Percentiles rank a stretch among this genome's conserved stretches.
These are phyloP conservation scores for Rhinopomastus cyanomelas DNA, from an alignment of 2,113 vertebrate genomes.

Conservation along the genomic window DNA sequence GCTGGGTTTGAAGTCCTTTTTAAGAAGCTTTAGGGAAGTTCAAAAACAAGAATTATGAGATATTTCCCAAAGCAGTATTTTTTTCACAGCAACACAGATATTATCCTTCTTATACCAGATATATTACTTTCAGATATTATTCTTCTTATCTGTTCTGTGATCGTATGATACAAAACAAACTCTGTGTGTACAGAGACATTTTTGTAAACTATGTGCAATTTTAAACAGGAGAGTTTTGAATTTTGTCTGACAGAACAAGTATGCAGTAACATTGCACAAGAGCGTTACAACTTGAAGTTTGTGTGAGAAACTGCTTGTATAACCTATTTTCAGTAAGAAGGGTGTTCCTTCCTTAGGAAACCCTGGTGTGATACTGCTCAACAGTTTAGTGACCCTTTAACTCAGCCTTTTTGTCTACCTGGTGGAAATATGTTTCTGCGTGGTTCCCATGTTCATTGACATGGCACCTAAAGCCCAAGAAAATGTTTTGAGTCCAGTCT, in stretches of 20 bases:
- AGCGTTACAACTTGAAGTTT: neutral
- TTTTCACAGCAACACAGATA: slow-evolving; percentile 6
- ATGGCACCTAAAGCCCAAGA: neutral
- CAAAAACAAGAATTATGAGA: neutral
- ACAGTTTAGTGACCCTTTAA: neutral
- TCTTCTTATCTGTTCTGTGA: too few relatives aligned
- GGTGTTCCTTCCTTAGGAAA: neutral
- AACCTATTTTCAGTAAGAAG: neutral
- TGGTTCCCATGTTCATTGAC: neutral
- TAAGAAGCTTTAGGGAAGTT: slow-evolving; percentile 15
- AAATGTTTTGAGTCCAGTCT: neutral
- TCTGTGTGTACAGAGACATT: neutral
- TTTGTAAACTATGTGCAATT: neutral
- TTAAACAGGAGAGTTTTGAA: neutral
- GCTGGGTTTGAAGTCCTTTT: slow-evolving; percentile 52
- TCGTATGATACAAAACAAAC: too few relatives aligned
- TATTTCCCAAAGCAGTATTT: neutral
- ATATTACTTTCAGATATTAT: neutral
- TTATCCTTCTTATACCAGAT: neutral
- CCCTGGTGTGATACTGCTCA: neutral
- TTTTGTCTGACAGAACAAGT: neutral
- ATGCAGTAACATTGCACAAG: slow-evolving; percentile 6
- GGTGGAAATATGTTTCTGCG: neutral
- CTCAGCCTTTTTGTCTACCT: neutral
- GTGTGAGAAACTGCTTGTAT: neutral